Evolutionary conservation across 2,888 invertebrate genomes (phyloP), one percentile per base, ranked within the genome.

Genomic region (Clivina fossor): DNA sequence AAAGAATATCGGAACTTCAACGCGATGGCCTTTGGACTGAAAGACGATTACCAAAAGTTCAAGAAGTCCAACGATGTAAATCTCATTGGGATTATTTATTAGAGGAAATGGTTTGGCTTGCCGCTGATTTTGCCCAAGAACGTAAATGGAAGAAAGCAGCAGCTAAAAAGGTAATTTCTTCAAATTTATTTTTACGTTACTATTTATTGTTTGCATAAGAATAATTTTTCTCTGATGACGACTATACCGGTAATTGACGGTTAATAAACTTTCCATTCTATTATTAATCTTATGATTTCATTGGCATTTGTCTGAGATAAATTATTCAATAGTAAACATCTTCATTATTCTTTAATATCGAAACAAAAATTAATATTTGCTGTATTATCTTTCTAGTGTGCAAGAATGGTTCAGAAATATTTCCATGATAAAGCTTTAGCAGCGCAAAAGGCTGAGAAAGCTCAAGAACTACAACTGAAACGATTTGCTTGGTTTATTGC

Each of bases 71-170:
- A 58, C 80, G 97, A 60, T 80, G 85, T 48, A 98, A 97, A 77
- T 88, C 93, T 20, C 98, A 99, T 74, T 98, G 98, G 97, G 99
- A 99, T 75, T 98, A 95, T 75, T 78, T 99, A 61, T 78, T 99
- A 33, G 98, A 99, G 75, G 99, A 99, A 77, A 96, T 97, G 94
- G 89, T 90, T 30, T 99, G 99, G 99, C 79, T 99, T 63, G 93
- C 96, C 28, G 90, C 93, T 30, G 98, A 99, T 76, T 99, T 99
- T 76, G 91, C 91, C 20, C 93, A 95, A 73, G 99, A 99, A 75
- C 82, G 97, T 60, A 96, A 95, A 73, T 96, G 95, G 94, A 99
- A 99, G 71, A 93, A 93, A 73, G 89, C 91, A 57, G 92, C 93
- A 3, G 94, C 96, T 1, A 91, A 91, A 71, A 95, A 92, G 76